Evolutionary conservation across 2,113 vertebrate genomes (phyloP).

Genomic region (Pluvialis apricaria): DNA sequence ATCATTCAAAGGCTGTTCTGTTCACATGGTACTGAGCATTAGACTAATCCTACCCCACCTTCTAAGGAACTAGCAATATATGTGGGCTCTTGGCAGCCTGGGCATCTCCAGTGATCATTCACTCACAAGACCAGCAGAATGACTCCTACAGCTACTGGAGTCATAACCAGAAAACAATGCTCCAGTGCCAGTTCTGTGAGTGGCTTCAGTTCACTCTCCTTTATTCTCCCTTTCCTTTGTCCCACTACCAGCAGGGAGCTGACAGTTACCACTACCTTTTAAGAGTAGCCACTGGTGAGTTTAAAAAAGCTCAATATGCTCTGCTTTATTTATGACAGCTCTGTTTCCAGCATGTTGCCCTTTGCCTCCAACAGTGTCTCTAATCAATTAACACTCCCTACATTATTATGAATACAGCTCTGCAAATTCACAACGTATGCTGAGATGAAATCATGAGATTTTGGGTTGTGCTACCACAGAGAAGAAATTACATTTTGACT

Average conservation of each 20-base stretch:
- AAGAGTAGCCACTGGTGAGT: neutral
- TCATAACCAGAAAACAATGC: neutral
- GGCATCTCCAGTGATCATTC: neutral
- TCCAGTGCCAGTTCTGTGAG: neutral
- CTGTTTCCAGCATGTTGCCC: neutral
- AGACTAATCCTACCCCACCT: rapidly evolving
- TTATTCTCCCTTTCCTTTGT: neutral
- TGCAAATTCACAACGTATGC: neutral
- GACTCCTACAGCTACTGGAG: neutral
- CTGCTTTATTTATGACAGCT: neutral
- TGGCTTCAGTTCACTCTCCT: neutral
- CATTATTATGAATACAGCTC: neutral
- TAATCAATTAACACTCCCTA: neutral
- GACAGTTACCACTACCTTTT: neutral
- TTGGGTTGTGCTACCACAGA: neutral
- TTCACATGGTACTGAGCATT: rapidly evolving
- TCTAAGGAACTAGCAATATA: rapidly evolving
- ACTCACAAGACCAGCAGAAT: neutral
- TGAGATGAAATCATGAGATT: neutral
- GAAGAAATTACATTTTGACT: neutral
- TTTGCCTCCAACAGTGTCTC: neutral
- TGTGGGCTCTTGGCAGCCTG: neutral
- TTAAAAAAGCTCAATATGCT: rapidly evolving
- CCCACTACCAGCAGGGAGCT: neutral
- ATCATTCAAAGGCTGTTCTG: neutral